These are phyloP conservation scores for Opisthocomus hoazin DNA, from an alignment of 2,113 vertebrate species.

Conservation along the genomic window DNA sequence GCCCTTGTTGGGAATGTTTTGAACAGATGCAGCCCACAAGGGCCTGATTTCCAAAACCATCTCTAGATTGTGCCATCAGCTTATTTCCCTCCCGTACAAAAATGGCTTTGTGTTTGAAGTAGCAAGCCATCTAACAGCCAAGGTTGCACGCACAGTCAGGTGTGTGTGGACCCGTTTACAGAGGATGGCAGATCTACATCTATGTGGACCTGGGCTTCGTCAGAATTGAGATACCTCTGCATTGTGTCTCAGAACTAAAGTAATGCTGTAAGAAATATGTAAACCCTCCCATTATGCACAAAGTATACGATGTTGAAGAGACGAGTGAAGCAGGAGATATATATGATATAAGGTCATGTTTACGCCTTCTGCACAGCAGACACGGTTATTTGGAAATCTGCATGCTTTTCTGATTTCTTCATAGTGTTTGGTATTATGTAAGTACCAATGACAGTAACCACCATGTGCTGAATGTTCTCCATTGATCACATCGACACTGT, in stretches of 20 bases:
- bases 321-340: neutral
- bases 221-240: neutral
- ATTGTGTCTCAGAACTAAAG: neutral
- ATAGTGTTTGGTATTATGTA: neutral
- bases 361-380: neutral
- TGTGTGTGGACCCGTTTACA: neutral
- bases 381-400: neutral
- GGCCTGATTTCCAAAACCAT: neutral
- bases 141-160: neutral
- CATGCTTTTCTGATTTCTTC: neutral
- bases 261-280: neutral
- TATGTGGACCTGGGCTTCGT: neutral
- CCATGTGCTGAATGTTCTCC: neutral
- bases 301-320: rapidly evolving
- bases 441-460: neutral
- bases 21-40: neutral
- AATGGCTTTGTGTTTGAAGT: neutral
- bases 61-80: neutral
- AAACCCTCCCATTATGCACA: neutral
- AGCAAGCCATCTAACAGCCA: neutral
- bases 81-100: neutral
- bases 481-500: neutral
- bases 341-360: neutral
- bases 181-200: neutral
- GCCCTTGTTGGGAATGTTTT: neutral